phyloP scores from a whole-genome alignment of 2,113 vertebrate genomes.

The Camelus bactrianus region DNA sequence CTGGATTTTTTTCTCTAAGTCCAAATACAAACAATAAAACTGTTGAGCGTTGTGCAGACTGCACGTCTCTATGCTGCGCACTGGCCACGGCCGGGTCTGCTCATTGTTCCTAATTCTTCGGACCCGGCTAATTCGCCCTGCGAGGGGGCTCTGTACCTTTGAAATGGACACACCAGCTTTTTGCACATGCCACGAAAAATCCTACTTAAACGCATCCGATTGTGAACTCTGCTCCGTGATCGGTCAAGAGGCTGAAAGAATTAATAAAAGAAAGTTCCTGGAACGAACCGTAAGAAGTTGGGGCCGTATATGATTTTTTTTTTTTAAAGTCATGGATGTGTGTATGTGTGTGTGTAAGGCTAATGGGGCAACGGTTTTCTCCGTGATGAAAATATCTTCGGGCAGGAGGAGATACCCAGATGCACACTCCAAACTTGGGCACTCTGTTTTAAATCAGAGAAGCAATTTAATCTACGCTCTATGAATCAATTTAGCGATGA shows the following conservation, averaged over 20 bases:
- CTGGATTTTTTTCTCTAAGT: background rate
- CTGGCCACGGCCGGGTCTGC: background rate
- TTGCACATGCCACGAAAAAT: background rate
- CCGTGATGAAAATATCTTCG: background rate
- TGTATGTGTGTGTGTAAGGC: no score
- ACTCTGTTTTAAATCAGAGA: slow-evolving; percentile 57
- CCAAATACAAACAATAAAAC: slow-evolving; percentile 29
- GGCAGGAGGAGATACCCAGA: background rate
- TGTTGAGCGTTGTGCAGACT: background rate
- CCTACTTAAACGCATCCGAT: background rate
- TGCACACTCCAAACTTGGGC: slow-evolving; percentile 22
- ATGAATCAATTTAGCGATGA: background rate
- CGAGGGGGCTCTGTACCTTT: background rate
- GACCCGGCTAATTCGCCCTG: background rate
- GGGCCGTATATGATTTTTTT: background rate
- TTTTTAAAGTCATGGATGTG: background rate
- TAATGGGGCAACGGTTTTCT: background rate
- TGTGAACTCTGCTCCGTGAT: slow-evolving; percentile 12
- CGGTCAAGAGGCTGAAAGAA: slow-evolving; percentile 30
- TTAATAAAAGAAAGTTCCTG: slow-evolving; percentile 50
- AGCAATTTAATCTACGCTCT: slow-evolving; percentile 63
- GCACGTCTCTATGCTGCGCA: accelerated
- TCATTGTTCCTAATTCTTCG: background rate
- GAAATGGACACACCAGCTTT: background rate
- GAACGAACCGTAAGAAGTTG: slow-evolving; percentile 14